These are phyloP conservation scores for Coenonympha glycerion DNA, from an alignment of 2,888 invertebrate genomes.

Conservation along the genomic window DNA sequence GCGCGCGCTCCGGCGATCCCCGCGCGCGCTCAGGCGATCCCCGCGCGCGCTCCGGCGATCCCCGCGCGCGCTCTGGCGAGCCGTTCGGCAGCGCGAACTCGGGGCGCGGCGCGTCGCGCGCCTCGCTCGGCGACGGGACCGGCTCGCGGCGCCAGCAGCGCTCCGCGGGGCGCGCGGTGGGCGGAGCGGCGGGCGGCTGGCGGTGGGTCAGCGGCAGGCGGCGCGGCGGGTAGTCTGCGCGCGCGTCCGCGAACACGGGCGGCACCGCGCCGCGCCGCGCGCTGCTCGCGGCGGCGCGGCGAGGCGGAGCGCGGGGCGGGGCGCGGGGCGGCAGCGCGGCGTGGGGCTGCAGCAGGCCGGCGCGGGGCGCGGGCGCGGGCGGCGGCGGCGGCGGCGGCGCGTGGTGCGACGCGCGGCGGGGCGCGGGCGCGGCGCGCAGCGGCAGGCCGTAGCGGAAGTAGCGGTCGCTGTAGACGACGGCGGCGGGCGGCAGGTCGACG, in stretches of 20 bases:
- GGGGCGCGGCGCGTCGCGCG: constrained; percentile 29
- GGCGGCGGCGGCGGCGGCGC: constrained; percentile 28
- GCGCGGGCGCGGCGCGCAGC: constrained; percentile 42
- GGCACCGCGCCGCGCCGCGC: constrained; percentile 31
- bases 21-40: constrained; percentile 25
- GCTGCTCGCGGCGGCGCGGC: constrained; percentile 17
- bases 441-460: constrained; percentile 65
- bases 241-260: constrained; percentile 27
- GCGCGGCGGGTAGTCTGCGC: no score
- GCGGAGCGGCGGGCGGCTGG: constrained; percentile 34
- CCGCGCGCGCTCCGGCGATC: constrained; percentile 36
- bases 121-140: constrained; percentile 29
- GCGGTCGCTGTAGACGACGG: constrained; percentile 69
- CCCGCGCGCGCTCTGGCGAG: constrained; percentile 23
- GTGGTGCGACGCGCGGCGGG: constrained; percentile 31
- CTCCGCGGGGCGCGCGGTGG: constrained; percentile 29
- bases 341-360: constrained; percentile 10
- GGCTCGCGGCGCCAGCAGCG: constrained; percentile 31
- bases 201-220: constrained; percentile 31
- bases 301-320: constrained; percentile 15
- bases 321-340: constrained; percentile 25
- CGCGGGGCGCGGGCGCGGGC: constrained; percentile 16
- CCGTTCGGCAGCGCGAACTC: constrained; percentile 25
- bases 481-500: constrained; percentile 42
- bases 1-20: constrained; percentile 21